Conservation (phyloP, 23 tunicate species). For the Pegea sp. region DNA sequence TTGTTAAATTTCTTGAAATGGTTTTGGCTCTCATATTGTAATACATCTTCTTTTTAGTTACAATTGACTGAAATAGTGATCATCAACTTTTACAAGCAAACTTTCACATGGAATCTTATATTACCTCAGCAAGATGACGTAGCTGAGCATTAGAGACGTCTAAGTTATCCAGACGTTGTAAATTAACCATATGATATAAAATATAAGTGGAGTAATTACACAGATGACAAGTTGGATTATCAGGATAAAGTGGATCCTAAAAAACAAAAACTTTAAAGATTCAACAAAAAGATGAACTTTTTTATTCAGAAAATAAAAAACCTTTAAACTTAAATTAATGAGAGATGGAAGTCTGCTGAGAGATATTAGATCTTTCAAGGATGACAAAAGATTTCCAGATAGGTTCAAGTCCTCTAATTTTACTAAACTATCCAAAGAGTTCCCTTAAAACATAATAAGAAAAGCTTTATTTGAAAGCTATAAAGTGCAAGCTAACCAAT, state of each 20-base stretch:
- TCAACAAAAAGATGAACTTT: too few species aligned
- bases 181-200: slow-evolving; percentile 44
- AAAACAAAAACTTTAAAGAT: slow-evolving; percentile 2
- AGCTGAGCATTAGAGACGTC: slow-evolving; percentile 62
- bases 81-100: too few species aligned
- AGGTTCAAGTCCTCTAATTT: slow-evolving; percentile 40
- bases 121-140: slow-evolving; percentile 73
- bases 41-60: slow-evolving; percentile 69
- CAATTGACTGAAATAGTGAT: slow-evolving; percentile 31
- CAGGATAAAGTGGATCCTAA: slow-evolving; percentile 63
- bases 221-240: slow-evolving; percentile 77
- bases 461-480: background rate
- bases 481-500: slow-evolving; percentile 10
- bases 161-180: slow-evolving; percentile 39
- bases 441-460: slow-evolving; percentile 4
- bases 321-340: slow-evolving; percentile 61
- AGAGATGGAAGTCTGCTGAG: slow-evolving; percentile 26
- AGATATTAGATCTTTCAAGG: slow-evolving; percentile 65
- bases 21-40: slow-evolving; percentile 84
- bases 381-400: slow-evolving; percentile 48
- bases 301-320: too few species aligned
- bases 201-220: slow-evolving; percentile 92
- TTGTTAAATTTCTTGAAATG: slow-evolving; percentile 43
- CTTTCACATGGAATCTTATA: too few species aligned
- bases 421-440: slow-evolving; percentile 10